These are phyloP conservation scores for Ametastegia equiseti DNA, from an alignment of 2,888 invertebrate genomes.

Conservation along the genomic window DNA sequence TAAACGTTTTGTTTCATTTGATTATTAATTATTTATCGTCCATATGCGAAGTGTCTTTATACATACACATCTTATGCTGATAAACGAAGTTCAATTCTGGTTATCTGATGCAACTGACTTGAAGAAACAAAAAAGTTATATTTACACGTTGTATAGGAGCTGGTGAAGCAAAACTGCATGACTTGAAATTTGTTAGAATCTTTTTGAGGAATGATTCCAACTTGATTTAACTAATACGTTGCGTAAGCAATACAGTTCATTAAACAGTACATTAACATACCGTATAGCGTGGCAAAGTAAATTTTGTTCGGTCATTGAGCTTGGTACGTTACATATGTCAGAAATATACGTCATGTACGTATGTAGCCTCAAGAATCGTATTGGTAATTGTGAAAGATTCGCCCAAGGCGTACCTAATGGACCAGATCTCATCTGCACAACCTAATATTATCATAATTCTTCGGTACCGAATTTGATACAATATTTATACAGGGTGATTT, in stretches of 20 bases:
- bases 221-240: background rate
- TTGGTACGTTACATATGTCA: background rate
- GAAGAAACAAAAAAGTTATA: too few species aligned
- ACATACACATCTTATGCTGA: too few species aligned
- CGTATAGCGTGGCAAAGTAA: background rate
- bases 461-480: background rate
- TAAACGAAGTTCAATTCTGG: too few species aligned
- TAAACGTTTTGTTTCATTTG: background rate
- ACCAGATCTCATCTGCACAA: background rate
- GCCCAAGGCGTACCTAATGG: background rate
- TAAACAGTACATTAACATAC: background rate
- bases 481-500: too few species aligned
- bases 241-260: background rate
- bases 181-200: too few species aligned
- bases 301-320: slow-evolving; percentile 2
- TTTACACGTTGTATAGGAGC: too few species aligned
- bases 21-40: background rate
- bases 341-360: background rate
- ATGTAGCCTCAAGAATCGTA: background rate
- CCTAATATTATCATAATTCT: background rate
- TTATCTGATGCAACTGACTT: too few species aligned
- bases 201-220: background rate
- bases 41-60: background rate
- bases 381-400: slow-evolving; percentile 1
- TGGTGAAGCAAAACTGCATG: too few species aligned